These are phyloP conservation scores for Carcharodon carcharias DNA, from an alignment of 2,797 vertebrate genomes.

Conservation along the genomic window DNA sequence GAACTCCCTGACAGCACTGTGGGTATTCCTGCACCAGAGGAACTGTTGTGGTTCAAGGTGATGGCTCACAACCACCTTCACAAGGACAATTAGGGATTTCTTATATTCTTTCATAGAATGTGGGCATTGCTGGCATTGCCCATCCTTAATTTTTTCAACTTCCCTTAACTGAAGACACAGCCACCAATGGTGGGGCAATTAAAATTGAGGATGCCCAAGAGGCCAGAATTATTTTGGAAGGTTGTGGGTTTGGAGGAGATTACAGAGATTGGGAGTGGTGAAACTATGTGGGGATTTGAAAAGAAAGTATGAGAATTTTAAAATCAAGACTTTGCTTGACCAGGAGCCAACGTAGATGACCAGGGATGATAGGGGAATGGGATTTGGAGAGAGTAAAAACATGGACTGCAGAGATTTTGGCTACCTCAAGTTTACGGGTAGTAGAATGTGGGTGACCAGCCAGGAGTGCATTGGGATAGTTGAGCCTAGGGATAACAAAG, in stretches of 20 bases:
- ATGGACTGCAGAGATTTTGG: not conserved
- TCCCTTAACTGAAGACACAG: not conserved
- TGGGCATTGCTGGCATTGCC: not conserved
- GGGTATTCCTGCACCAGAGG: not conserved
- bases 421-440: not conserved
- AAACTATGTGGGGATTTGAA: not conserved
- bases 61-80: not conserved
- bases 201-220: not conserved
- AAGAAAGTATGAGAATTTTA: not conserved
- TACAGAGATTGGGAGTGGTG: not conserved
- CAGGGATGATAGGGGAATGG: not conserved
- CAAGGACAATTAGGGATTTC: not conserved
- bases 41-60: not conserved
- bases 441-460: not conserved
- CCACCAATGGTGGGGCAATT: not conserved
- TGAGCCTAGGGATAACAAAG: no score
- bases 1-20: not conserved
- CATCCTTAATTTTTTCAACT: not conserved
- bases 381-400: not conserved
- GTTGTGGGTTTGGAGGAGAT: not conserved
- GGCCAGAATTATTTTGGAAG: not conserved
- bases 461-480: not conserved
- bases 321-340: not conserved
- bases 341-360: not conserved
- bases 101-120: not conserved